A percentile compares a stretch with the other conserved stretches of the same genome.
Conservation (phyloP, 2,113 vertebrate genomes). For the Oreochromis aureus region DNA sequence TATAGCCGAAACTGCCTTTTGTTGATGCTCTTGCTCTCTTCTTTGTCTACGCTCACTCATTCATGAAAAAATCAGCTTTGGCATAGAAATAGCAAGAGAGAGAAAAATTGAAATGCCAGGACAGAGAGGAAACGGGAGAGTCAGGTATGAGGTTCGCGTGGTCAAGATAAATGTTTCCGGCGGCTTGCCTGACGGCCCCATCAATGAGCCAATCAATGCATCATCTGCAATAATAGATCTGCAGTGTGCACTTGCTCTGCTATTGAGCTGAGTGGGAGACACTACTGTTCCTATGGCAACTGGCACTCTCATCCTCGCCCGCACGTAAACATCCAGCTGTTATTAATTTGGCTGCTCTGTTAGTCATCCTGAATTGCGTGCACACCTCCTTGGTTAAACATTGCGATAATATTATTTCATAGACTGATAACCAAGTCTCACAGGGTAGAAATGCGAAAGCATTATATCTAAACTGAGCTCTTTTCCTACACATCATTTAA, state of each 20-base stretch:
- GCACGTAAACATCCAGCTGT: conserved; percentile 50
- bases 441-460: not conserved
- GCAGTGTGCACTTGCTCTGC: conserved; percentile 31
- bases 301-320: conserved; percentile 8
- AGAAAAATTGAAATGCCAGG: not conserved
- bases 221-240: conserved; percentile 37
- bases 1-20: not conserved
- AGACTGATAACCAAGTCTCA: not conserved
- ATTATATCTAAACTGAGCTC: not conserved
- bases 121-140: not conserved
- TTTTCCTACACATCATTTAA: not conserved
- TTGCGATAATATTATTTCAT: not conserved
- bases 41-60: not conserved
- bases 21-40: not conserved
- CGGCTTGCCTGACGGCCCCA: conserved; percentile 6
- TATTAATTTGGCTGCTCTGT: conserved; percentile 18
- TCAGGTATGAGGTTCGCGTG: not conserved
- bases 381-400: not conserved
- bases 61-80: conserved; percentile 19
- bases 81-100: not conserved
- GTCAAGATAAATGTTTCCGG: not conserved
- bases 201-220: conserved; percentile 46
- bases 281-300: conserved; percentile 64
- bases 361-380: conserved; percentile 23
- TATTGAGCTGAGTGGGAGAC: conserved; percentile 51